phyloP scores from a whole-genome alignment of 2,797 vertebrate genomes.

The Pachyuromys duprasi region DNA sequence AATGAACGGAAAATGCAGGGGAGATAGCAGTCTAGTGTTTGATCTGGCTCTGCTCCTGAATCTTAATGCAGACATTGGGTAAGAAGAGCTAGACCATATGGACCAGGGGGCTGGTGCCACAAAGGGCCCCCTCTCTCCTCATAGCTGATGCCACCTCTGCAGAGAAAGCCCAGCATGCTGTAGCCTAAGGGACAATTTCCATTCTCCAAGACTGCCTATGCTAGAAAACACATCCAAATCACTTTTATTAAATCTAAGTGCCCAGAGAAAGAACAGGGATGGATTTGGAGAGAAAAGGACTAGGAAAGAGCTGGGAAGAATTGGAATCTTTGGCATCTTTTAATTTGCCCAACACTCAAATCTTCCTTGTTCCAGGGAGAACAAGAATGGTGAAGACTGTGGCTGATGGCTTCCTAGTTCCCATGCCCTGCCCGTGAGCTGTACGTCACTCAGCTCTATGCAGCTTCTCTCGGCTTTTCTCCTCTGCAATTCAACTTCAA shows the following conservation, averaged over 20 bases:
- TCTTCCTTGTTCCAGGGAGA: not conserved
- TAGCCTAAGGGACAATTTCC: not conserved
- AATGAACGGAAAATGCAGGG: not conserved
- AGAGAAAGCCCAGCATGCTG: not conserved
- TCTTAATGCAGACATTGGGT: not conserved
- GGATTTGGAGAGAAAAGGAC: not conserved
- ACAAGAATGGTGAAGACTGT: not conserved
- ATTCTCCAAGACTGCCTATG: not conserved
- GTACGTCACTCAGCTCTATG: not conserved
- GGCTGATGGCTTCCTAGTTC: not conserved
- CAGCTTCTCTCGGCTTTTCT: not conserved
- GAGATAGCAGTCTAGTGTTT: not conserved
- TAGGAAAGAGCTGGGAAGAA: not conserved
- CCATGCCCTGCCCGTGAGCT: not conserved
- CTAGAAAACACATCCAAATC: conserved; percentile 36
- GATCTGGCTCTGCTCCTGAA: conserved; percentile 46
- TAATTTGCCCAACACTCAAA: not conserved
- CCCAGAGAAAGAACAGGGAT: not conserved
- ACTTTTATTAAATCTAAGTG: conserved; percentile 43
- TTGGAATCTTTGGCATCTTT: not conserved
- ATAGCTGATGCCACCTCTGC: not conserved
- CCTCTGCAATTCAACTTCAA: not conserved
- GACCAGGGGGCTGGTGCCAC: not conserved
- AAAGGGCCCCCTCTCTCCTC: not conserved
- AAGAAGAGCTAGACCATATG: not conserved